These are phyloP conservation scores for Tenthredo distinguenda DNA, from an alignment of 2,888 invertebrate genomes.

Conservation along the genomic window DNA sequence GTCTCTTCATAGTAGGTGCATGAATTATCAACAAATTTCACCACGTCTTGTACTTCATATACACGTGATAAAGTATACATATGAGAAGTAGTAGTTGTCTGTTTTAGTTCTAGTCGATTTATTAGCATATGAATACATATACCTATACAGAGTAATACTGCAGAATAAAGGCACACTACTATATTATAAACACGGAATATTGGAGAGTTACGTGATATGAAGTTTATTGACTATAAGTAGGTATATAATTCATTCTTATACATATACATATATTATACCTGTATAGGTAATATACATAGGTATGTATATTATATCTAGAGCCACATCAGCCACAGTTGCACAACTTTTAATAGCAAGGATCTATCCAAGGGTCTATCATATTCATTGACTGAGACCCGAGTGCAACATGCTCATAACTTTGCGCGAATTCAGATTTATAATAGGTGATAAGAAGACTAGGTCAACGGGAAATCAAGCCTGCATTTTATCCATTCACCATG, in stretches of 20 bases:
- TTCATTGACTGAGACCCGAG: not conserved
- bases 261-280: not conserved
- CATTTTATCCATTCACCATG: not conserved
- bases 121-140: not conserved
- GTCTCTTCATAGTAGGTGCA: not conserved
- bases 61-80: not conserved
- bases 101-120: not conserved
- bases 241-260: not conserved
- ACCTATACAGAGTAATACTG: no score
- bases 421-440: conserved; percentile 4
- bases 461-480: conserved; percentile 26
- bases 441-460: conserved; percentile 20
- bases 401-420: not conserved
- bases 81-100: not conserved
- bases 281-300: not conserved
- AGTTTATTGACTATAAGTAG: not conserved
- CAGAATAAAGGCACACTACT: no score
- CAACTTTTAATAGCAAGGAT: not conserved
- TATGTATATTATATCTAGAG: not conserved
- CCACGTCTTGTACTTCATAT: not conserved
- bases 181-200: no score
- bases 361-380: not conserved
- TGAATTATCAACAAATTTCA: not conserved
- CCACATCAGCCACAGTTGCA: not conserved
- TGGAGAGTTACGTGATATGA: not conserved